Base-by-base conservation (phyloP, 2,797 vertebrate species). In the Uromys caudimaculatus region DNA sequence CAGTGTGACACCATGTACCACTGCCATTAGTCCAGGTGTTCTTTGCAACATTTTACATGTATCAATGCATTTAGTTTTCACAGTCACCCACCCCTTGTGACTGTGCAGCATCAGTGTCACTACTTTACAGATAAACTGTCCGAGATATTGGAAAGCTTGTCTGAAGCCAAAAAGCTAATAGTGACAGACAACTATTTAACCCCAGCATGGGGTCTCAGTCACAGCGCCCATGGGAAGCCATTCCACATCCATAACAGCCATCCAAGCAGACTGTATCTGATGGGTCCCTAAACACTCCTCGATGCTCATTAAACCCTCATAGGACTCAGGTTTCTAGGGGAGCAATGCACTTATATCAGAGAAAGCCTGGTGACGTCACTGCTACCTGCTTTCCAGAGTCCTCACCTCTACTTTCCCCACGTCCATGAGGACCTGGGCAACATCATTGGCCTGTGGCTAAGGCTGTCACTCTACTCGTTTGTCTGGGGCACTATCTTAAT, bases 391-490 rank as follows among this genome's bases (percentile, higher is more conserved):
- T 32, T 4, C 67, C 78, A 0, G 2, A 38, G 6, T 14, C 23
- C 75, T 29, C 78, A 29, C 8, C 16, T 41, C 44, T 29, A 0
- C 44, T 32, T 54, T 16, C 27, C 52, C 47, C 64, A 13, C 4
- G 1, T 47, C 62, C 50, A 24, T 38, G 77, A 47, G 17, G n/a
- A 32, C 52, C 35, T 81, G 3, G 71, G 35, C 44, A 50, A 16
- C 76, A 7, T 17, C 64, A 23, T 27, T 35, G 24, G 11, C 67
- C 75, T 29, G 0, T 23, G n/a, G 62, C 91, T 3, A 9, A 16
- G n/a, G 24, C 47, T 8, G 0, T 32, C 10, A 0, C 23, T 14
- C 73, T 13, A 0, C 52, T 3, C 11, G 0, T 52, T 1, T 1
- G 41, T 24, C 38, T 3, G 16, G 41, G 41, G 13, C 11, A 56